These are phyloP conservation scores for Oncopodura yosiiana DNA, from an alignment of 1,140 invertebrate species.

Conservation along the genomic window DNA sequence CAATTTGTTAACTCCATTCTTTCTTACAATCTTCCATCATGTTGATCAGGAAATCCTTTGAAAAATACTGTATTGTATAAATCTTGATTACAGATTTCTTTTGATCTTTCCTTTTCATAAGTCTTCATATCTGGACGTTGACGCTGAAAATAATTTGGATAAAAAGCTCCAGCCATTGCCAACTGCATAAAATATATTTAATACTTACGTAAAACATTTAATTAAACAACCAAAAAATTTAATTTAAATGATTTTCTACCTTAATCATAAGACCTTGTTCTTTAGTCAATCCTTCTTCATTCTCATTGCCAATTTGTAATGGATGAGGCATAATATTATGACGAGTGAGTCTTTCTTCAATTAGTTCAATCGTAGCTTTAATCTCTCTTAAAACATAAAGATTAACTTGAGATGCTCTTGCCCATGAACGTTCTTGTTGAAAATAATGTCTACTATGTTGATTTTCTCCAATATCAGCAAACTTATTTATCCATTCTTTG, in stretches of 20 bases:
- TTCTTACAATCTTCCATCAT: slow-evolving; percentile 65
- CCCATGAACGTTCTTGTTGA: slow-evolving; percentile 16
- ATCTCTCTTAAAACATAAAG: slow-evolving; percentile 27
- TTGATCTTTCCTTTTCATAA: slow-evolving; percentile 53
- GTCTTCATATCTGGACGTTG: slow-evolving; percentile 39
- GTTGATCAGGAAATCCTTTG: slow-evolving; percentile 52
- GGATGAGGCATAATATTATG: slow-evolving; percentile 1
- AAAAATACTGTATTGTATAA: slow-evolving; percentile 68
- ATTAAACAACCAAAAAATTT: neutral
- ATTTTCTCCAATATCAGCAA: neutral
- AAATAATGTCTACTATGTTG: neutral
- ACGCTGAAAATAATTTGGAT: slow-evolving; percentile 78
- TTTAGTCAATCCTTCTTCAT: slow-evolving; percentile 1
- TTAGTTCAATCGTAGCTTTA: slow-evolving; percentile 9
- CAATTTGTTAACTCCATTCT: too few species aligned
- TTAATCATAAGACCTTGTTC: slow-evolving; percentile 24
- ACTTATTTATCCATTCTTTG: slow-evolving; percentile 44
- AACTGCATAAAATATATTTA: slow-evolving; percentile 44
- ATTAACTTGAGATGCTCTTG: slow-evolving; percentile 13
- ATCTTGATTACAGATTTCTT: slow-evolving; percentile 57
- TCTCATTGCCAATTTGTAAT: neutral
- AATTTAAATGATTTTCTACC: slow-evolving; percentile 6
- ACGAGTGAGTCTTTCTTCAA: slow-evolving; percentile 20
- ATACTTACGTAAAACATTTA: neutral
- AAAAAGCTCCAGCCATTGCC: slow-evolving; percentile 70